phyloP scores from a whole-genome alignment of 2,888 invertebrate genomes.

The Hypomecis punctinalis region DNA sequence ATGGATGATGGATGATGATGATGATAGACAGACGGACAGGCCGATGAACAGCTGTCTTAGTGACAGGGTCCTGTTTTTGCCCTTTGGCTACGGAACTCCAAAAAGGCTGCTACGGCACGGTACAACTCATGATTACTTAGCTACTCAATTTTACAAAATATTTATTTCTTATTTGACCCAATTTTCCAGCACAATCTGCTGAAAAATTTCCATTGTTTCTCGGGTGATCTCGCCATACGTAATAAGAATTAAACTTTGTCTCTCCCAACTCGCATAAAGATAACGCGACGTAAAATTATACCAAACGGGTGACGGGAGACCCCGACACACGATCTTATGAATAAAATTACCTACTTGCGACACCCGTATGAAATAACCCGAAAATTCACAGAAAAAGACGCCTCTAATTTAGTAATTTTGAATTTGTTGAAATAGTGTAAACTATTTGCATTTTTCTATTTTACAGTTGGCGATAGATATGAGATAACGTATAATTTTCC shows the following conservation, averaged over 20 bases:
- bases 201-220: conserved; percentile 1
- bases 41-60: too few relatives aligned
- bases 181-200: neutral
- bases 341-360: conserved; percentile 45
- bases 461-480: too few relatives aligned
- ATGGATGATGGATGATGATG: too few relatives aligned
- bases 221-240: conserved; percentile 7
- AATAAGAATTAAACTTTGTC: conserved; percentile 30
- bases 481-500: too few relatives aligned
- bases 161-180: neutral
- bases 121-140: too few relatives aligned
- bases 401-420: conserved; percentile 26
- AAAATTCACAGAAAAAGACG: conserved; percentile 23
- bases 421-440: neutral
- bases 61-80: too few relatives aligned
- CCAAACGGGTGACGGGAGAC: conserved; percentile 37
- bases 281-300: conserved; percentile 51
- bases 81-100: too few relatives aligned
- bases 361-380: conserved; percentile 24
- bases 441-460: neutral
- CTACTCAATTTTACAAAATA: too few relatives aligned
- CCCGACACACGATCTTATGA: conserved; percentile 46
- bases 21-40: too few relatives aligned
- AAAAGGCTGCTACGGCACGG: too few relatives aligned
- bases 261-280: conserved; percentile 34